Base-by-base conservation (phyloP, 1,140 invertebrate species). In the Drosophila quadrilineata region DNA sequence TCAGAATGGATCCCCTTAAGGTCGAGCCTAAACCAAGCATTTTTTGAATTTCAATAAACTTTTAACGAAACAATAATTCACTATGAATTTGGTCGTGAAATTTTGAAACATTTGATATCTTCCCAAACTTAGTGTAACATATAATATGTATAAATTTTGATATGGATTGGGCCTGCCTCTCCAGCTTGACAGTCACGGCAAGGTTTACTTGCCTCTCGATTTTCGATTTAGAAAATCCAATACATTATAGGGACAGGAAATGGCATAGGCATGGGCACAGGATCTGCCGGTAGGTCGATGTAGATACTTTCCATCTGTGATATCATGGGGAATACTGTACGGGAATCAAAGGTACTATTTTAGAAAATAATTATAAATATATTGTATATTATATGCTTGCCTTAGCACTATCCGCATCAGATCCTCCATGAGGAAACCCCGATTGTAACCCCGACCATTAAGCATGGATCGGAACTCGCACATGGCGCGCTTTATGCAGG, bases 401-500 rank as follows among this genome's bases (percentile, higher is more conserved):
- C 69, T 84, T 1, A 82, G 49, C 6, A 82, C 50, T 21, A 82
- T 85, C 2, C 65, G 65, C 28, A 84, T 8, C 0, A 84, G 48
- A 54, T 84, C 77, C 19, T 85, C 73, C 77, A 84, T 74, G 0
- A 84, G 58, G 0, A 74, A 29, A 0, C 63, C 59, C 3, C 40
- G 22, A 4, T 31, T 2, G 16, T 71, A 35, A 0, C 48, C 46
- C 5, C 53, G n/a, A n/a, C n/a, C 8, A n/a, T 54, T 64, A 0
- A 77, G 26, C 6, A 28, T 59, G 4, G 60, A 57, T 12, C 40
- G 31, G 0, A 84, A 33, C 21, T 82, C 77, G 10, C 77, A 82
- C 77, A 82, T 82, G 0, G 69, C 77, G 1, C 77, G 66, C 10
- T 84, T 84, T 1, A 82, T 77, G n/a, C 77, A 82, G 8, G 77